These are phyloP conservation scores for Rotaria macrura DNA, from an alignment of 2,888 invertebrate genomes.

Conservation along the genomic window DNA sequence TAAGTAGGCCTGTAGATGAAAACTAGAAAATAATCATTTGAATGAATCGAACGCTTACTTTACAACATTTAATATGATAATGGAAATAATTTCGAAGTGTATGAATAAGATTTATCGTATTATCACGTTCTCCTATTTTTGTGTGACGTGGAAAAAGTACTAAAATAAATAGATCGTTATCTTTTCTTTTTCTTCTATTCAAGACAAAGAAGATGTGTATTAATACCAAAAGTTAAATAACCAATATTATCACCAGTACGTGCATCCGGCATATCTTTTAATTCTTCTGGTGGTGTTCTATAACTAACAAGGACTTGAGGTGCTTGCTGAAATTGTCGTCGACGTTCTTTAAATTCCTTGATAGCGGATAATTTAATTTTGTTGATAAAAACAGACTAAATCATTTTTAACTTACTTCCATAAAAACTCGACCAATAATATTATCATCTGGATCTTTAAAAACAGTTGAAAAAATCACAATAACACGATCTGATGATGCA, in stretches of 20 bases:
- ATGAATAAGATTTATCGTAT: constrained; percentile 98
- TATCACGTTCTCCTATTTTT: constrained; percentile 72
- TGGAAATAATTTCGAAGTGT: constrained; percentile 99
- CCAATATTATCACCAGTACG: constrained; percentile 90
- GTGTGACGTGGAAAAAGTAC: constrained; percentile 94
- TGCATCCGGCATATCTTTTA: constrained; percentile 57
- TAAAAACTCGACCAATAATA: constrained; percentile 94
- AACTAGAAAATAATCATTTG: not conserved
- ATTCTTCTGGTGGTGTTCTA: constrained; percentile 85
- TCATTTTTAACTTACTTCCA: constrained; percentile 58
- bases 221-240: constrained; percentile 86
- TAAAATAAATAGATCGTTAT: constrained; percentile 49
- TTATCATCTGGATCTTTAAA: constrained; percentile 97
- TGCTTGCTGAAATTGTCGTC: constrained; percentile 42
- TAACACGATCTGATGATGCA: constrained; percentile 92
- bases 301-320: constrained; percentile 60
- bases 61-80: constrained; percentile 99
- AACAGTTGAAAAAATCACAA: constrained; percentile 95
- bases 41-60: not conserved
- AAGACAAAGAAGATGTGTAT: not conserved
- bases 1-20: constrained; percentile 67
- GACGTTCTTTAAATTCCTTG: constrained; percentile 22
- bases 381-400: not conserved
- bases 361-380: not conserved
- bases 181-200: not conserved